Percentiles rank a stretch among this genome's conserved stretches.
Conservation (phyloP, 2,888 invertebrate species). For the Apamea sordens region DNA sequence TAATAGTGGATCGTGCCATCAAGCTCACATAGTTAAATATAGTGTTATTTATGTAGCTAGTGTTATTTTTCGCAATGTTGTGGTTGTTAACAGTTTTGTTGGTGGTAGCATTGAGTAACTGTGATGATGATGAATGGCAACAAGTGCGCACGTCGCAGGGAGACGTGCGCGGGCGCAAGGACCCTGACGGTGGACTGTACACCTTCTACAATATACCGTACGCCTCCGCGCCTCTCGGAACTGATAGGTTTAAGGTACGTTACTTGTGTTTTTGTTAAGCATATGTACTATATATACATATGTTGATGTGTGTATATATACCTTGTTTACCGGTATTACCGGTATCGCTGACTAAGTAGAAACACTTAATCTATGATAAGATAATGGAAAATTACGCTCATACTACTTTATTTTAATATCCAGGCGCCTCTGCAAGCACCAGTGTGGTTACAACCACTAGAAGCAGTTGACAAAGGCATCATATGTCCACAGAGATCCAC, state of each 20-base stretch:
- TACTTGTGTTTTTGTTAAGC: conserved; percentile 11
- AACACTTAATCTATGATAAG: conserved; percentile 15
- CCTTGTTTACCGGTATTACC: not conserved
- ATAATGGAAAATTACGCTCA: conserved; percentile 11
- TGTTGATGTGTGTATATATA: not conserved
- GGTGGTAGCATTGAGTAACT: conserved; percentile 14
- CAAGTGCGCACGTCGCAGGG: conserved; percentile 71
- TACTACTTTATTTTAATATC: conserved; percentile 7
- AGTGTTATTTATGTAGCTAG: not conserved
- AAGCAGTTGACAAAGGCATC: conserved; percentile 67
- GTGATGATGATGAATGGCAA: conserved; percentile 58
- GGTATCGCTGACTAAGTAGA: not conserved
- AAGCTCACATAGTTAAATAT: not conserved
- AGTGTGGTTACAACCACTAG: conserved; percentile 67
- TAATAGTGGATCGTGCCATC: not conserved
- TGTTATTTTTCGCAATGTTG: conserved; percentile 28
- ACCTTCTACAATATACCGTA: conserved; percentile 76
- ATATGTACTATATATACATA: no score
- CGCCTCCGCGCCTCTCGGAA: conserved; percentile 74
- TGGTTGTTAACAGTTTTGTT: conserved; percentile 23
- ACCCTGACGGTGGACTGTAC: conserved; percentile 66
- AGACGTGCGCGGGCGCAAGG: conserved; percentile 73
- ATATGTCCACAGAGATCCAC: conserved; percentile 67
- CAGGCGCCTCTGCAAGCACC: conserved; percentile 76
- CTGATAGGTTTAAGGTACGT: conserved; percentile 74